Evolutionary conservation across 1,140 invertebrate species (phyloP), one percentile per base, ranked within the genome.

Genomic region (Drosophila orena): DNA sequence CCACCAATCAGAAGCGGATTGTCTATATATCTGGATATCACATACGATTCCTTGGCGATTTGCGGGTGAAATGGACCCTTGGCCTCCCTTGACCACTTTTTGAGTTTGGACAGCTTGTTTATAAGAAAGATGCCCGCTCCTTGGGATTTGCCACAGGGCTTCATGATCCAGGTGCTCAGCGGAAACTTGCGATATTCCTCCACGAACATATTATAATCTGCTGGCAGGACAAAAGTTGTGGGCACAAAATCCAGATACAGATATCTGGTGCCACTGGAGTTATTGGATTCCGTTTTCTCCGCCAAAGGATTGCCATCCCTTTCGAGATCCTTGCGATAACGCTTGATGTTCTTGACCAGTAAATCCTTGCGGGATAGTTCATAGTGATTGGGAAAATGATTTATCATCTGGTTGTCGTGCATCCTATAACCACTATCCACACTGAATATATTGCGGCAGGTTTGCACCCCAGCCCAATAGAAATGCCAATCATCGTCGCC

Each of bases 401-500:
- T 98, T 34, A 98, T 97, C 54, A 97, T 93, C 91, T 98, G 97
- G 93, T 97, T 97, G 93, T 98, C 97, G 73, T 96, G 95, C 95
- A 98, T 96, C 47, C 98, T 93, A 92, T 98, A 98, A 14, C 97
- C 97, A 91, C 96, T 97, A 86, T 98, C 98, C 1, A 98, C 96
- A 90, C 97, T 98, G 88, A 98, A 99, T 50, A 99, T 95, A 89
- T 95, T 97, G 55, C 97, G 93, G 70, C 97, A 97, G 6, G 96
- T 98, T 81, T 97, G 96, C 7, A 97, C 97, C 10, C 96, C 96
- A 2, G 98, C 97, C 98, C 98, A 99, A 92, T 98, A 98, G 92
- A 98, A 98, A 92, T 98, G 98, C 98, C 98, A 99, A 81, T 98
- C 97, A 90, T 99, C 98, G 75, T 99, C 97, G 1, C 97, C 96